These are phyloP conservation scores for Chlamydotis undulata DNA, from an alignment of 2,113 vertebrate genomes.

Conservation along the genomic window DNA sequence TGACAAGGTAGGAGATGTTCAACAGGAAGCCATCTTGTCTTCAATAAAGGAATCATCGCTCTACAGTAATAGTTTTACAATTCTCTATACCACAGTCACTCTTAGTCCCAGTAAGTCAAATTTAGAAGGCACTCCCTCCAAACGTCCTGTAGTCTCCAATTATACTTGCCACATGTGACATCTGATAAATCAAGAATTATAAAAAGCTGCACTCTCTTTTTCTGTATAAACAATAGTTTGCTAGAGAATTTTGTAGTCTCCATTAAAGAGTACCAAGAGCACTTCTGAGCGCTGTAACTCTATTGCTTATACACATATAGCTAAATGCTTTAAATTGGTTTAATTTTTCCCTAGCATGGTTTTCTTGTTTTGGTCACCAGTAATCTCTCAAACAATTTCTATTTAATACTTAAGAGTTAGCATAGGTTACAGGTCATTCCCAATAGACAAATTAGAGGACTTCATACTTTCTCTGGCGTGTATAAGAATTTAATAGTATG, in stretches of 20 bases:
- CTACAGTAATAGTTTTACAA: neutral
- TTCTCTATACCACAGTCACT: neutral
- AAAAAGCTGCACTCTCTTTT: neutral
- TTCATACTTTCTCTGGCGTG: neutral
- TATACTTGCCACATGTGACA: neutral
- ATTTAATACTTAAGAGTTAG: neutral
- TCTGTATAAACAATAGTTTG: neutral
- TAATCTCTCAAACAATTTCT: neutral
- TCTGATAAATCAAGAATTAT: neutral
- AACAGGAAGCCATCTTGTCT: neutral
- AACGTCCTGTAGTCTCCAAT: neutral
- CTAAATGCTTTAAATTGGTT: neutral
- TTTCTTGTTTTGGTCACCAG: neutral
- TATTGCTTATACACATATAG: accelerated
- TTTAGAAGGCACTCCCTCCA: neutral
- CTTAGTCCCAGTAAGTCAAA: neutral
- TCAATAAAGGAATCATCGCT: neutral
- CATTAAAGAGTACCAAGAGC: neutral
- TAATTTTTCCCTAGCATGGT: neutral
- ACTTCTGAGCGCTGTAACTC: neutral
- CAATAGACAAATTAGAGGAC: neutral
- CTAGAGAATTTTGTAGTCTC: neutral
- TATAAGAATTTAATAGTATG: neutral
- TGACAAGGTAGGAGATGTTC: neutral
- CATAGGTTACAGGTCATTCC: accelerated